These are phyloP conservation scores for Ptilonorhynchus violaceus DNA, from an alignment of 2,113 vertebrate species.

Conservation along the genomic window DNA sequence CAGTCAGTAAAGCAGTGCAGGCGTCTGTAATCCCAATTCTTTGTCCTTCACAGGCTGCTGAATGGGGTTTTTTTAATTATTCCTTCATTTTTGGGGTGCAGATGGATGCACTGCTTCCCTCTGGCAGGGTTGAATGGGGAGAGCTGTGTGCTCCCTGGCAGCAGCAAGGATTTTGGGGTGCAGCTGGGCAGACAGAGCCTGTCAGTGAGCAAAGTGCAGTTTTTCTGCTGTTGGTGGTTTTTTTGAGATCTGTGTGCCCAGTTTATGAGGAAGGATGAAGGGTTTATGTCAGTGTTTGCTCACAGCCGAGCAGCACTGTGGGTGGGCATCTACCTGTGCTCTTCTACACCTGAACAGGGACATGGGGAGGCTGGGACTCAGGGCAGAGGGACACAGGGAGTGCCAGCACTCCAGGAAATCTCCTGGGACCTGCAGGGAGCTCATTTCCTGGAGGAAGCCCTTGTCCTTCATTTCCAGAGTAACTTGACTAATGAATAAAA, in stretches of 20 bases:
- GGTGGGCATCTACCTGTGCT: accelerated
- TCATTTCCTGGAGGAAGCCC: neutral
- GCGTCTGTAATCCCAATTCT: neutral
- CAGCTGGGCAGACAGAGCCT: neutral
- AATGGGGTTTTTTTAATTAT: neutral
- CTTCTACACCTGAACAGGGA: neutral
- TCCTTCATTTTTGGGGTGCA: neutral
- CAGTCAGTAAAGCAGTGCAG: neutral
- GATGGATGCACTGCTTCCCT: neutral
- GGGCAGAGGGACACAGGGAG: neutral
- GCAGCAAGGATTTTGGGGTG: neutral
- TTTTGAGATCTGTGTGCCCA: neutral
- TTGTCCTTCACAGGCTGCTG: neutral
- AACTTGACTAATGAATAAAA: neutral
- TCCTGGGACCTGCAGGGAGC: neutral
- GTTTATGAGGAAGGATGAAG: neutral
- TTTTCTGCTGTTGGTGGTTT: neutral
- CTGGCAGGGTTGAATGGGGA: neutral
- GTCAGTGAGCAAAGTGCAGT: neutral
- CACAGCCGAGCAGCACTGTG: neutral
- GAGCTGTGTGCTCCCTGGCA: neutral
- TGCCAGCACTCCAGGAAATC: neutral
- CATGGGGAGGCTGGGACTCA: neutral
- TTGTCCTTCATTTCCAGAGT: neutral
- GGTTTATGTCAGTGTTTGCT: neutral